Percentiles rank a stretch among this genome's conserved stretches.
Evolutionary conservation across 2,113 vertebrate genomes (phyloP).

Genomic region (Grammomys dolichurus): DNA sequence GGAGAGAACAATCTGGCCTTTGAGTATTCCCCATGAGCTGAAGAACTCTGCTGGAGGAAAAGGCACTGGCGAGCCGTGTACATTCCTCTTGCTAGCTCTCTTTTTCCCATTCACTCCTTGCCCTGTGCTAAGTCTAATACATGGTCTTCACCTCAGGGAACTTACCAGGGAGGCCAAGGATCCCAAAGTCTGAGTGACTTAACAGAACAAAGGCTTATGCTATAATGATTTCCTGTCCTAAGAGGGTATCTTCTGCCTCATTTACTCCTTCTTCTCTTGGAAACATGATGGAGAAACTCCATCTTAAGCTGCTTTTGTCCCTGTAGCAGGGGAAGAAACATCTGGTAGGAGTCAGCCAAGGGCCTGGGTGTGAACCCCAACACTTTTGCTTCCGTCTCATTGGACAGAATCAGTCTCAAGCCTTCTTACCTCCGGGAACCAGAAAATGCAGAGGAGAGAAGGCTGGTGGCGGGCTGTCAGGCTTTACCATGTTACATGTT

Average conservation of each 20-base stretch:
- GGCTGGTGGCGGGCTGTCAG: neutral
- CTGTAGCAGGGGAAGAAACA: neutral
- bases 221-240: neutral
- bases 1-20: neutral
- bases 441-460: neutral
- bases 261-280: neutral
- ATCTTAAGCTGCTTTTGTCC: neutral
- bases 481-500: neutral
- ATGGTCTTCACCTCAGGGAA: neutral
- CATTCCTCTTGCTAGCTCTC: neutral
- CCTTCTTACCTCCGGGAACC: neutral
- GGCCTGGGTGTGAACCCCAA: neutral
- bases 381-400: neutral
- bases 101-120: neutral
- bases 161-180: neutral
- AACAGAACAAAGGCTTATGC: neutral
- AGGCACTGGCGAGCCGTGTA: neutral
- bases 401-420: neutral
- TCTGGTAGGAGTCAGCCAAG: neutral
- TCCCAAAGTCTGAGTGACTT: neutral
- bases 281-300: neutral
- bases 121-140: neutral
- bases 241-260: neutral
- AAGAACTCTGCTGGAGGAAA: neutral
- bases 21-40: neutral